These are phyloP conservation scores for Rotaria socialis DNA, from an alignment of 2,888 invertebrate genomes.

Conservation along the genomic window DNA sequence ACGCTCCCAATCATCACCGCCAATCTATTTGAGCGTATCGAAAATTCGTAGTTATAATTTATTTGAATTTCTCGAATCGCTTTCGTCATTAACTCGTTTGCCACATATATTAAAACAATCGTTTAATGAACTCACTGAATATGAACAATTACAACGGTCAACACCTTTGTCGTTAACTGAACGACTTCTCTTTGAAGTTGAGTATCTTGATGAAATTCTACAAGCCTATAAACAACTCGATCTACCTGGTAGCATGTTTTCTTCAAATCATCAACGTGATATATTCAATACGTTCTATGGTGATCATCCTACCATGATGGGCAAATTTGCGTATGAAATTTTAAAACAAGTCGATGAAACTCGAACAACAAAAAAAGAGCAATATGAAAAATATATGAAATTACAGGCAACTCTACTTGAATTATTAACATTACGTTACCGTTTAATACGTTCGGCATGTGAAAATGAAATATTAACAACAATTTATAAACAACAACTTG, in stretches of 20 bases:
- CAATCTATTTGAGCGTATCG: slow-evolving; percentile 10
- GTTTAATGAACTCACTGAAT: slow-evolving; percentile 50
- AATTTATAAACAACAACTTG: slow-evolving; percentile 55
- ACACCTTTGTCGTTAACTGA: slow-evolving; percentile 51
- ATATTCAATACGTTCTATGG: slow-evolving; percentile 49
- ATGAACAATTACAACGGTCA: slow-evolving; percentile 39
- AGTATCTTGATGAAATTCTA: slow-evolving; percentile 53
- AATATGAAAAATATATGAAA: slow-evolving; percentile 36
- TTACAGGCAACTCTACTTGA: slow-evolving; percentile 34
- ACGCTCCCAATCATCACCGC: neutral
- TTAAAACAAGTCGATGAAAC: slow-evolving; percentile 43
- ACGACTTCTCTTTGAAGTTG: slow-evolving; percentile 53
- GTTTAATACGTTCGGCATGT: slow-evolving; percentile 56
- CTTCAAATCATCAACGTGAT: slow-evolving; percentile 55
- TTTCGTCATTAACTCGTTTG: slow-evolving; percentile 55
- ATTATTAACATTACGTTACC: slow-evolving; percentile 52
- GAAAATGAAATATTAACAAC: slow-evolving; percentile 55
- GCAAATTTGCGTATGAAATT: slow-evolving; percentile 32
- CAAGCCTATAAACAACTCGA: slow-evolving; percentile 54
- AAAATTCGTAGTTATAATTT: slow-evolving; percentile 53
- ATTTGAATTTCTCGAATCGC: slow-evolving; percentile 58
- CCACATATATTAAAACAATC: slow-evolving; percentile 54
- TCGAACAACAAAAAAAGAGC: slow-evolving; percentile 43
- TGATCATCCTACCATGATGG: slow-evolving; percentile 40
- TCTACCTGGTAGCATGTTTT: slow-evolving; percentile 52